phyloP scores from a whole-genome alignment of 2,797 vertebrate species.

The Uromys caudimaculatus region DNA sequence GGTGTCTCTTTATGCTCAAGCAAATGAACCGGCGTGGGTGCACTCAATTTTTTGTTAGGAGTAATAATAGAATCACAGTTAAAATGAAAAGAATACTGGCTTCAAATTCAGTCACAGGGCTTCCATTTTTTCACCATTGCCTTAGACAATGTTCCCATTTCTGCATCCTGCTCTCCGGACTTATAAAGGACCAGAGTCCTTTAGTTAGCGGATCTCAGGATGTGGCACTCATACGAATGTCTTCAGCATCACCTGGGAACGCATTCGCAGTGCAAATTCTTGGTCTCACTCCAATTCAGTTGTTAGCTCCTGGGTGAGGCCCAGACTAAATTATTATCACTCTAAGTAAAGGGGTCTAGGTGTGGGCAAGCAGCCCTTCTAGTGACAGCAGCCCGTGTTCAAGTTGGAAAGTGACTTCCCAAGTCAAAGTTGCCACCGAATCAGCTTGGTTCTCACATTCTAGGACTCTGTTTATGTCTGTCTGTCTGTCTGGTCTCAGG shows the following conservation, averaged over 20 bases:
- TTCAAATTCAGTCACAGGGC: background rate
- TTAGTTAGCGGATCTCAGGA: background rate
- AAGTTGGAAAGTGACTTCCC: background rate
- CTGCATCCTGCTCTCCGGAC: background rate
- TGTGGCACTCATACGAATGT: background rate
- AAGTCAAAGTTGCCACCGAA: background rate
- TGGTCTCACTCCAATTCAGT: background rate
- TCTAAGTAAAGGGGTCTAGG: background rate
- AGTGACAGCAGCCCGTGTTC: background rate
- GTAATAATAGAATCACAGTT: background rate
- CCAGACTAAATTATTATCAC: constrained; percentile 31
- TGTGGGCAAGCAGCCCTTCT: background rate
- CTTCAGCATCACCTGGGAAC: background rate
- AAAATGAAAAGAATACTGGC: background rate
- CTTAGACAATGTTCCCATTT: background rate
- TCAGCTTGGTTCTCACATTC: background rate
- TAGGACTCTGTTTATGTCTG: background rate
- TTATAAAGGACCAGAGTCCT: background rate
- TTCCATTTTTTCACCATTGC: background rate
- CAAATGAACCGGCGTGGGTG: background rate
- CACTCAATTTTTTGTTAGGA: background rate
- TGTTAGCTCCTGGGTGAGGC: background rate
- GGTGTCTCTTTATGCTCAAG: background rate
- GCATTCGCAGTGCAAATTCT: background rate
- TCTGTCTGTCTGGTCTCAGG: constrained; percentile 20